Evolutionary conservation across 2,888 invertebrate genomes (phyloP), one percentile per base, ranked within the genome.

Genomic region (Rhynchonema sp.): DNA sequence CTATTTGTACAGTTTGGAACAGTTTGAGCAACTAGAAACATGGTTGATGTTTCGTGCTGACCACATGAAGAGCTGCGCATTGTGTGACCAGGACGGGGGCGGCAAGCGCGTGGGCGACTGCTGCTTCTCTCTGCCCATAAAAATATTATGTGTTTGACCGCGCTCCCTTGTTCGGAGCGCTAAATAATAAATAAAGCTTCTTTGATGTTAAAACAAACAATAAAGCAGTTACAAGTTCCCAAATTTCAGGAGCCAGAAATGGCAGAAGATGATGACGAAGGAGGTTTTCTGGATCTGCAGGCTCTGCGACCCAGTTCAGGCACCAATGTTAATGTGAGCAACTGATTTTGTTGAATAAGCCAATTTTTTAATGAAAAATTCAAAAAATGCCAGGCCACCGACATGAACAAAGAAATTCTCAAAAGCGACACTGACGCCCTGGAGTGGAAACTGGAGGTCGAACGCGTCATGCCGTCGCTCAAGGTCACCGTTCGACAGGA

Each of bases 381-480:
- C n/a, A n/a, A n/a, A n/a, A n/a, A 2, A 17, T 49, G 3, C 17
- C 49, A n/a, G 20, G n/a, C 3, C 9, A 38, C 13, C 2, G 54
- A 60, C 22, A 63, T 55, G 25, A 55, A 46, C 27, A 75, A 77
- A 62, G 75, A 80, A 65, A 80, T 82, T 64, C 72, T 84, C 64
- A 80, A 82, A 68, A 81, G 83, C 64, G 81, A 79, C 20, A 75
- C 75, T 38, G 84, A 86, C 75, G 82, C 82, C 68, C 84, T 85
- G 71, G 83, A 83, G 58, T 90, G 89, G 89, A 84, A 85, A 69
- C 74, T 91, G 60, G 96, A 98, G 75, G 78, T 98, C 56, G 96
- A 98, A 74, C 79, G 90, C 69, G 91, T 94, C 30, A 79, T 90
- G 60, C 94, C 94, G 0, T 86, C 88, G 64, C 79, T 98, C 13